These are phyloP conservation scores for Drosophila subsilvestris DNA, from an alignment of 2,888 invertebrate species.

Conservation along the genomic window DNA sequence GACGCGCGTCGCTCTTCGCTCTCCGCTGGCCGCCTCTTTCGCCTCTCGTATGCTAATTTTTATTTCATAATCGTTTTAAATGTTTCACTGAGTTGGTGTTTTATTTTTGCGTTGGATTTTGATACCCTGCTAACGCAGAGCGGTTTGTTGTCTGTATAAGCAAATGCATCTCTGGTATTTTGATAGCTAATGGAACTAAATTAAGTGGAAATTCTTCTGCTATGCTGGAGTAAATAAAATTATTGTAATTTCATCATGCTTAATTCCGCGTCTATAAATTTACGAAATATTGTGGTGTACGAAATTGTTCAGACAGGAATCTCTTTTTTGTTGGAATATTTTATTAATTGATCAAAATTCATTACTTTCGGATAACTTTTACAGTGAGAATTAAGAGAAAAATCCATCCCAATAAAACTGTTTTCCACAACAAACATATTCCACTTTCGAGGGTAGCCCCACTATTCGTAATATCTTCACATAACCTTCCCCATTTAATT, in stretches of 20 bases:
- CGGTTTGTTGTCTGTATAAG: background rate
- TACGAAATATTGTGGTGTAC: background rate
- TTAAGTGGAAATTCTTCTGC: background rate
- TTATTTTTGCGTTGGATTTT: constrained; percentile 18
- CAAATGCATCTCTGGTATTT: background rate
- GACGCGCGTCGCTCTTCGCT: background rate
- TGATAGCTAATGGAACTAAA: background rate
- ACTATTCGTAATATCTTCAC: background rate
- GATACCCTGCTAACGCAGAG: constrained; percentile 9
- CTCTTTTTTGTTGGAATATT: background rate
- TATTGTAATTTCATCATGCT: no score
- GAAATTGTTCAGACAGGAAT: background rate
- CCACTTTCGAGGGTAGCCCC: background rate
- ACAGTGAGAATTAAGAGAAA: background rate
- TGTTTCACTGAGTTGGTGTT: background rate
- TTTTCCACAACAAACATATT: background rate
- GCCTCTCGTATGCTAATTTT: constrained; percentile 22
- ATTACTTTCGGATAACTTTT: background rate
- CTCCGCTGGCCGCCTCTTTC: background rate
- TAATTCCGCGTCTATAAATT: background rate
- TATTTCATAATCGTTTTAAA: constrained; percentile 25
- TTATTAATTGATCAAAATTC: background rate
- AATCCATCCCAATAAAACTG: background rate
- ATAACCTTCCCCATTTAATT: background rate
- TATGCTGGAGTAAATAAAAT: no score